A percentile compares a stretch with the other conserved stretches of the same genome.
Conservation (phyloP, 2,797 vertebrate species). For the Dallia pectoralis region DNA sequence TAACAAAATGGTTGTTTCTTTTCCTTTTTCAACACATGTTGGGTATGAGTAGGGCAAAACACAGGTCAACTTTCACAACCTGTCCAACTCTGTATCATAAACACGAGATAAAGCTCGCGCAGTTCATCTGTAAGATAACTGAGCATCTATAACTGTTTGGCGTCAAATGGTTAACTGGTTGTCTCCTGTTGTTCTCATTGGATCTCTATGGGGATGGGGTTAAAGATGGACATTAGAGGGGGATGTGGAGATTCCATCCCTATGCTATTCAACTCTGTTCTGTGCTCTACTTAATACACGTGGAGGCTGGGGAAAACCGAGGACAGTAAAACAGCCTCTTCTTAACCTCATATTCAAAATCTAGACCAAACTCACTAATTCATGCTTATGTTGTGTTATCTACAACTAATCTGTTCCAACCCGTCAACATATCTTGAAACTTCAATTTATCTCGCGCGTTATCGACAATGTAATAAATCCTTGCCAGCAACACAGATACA, state of each 20-base stretch:
- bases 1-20: slow-evolving; percentile 11
- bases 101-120: slow-evolving; percentile 2
- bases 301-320: background rate
- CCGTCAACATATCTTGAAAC: too few relatives aligned
- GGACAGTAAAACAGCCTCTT: background rate
- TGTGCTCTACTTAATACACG: background rate
- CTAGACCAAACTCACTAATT: background rate
- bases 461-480: too few relatives aligned
- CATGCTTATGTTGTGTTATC: background rate
- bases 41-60: slow-evolving; percentile 2
- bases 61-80: slow-evolving; percentile 10
- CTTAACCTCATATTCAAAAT: background rate
- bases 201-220: slow-evolving; percentile 1
- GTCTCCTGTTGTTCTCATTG: background rate
- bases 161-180: background rate
- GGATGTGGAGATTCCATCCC: background rate
- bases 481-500: too few relatives aligned
- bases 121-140: background rate
- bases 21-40: slow-evolving; percentile 5
- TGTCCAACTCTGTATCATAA: background rate
- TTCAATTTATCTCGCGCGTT: too few relatives aligned
- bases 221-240: background rate
- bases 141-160: background rate
- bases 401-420: too few relatives aligned
- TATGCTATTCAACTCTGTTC: background rate